Base-by-base conservation (phyloP, 2,888 invertebrate genomes). In the Leucozona laternaria region DNA sequence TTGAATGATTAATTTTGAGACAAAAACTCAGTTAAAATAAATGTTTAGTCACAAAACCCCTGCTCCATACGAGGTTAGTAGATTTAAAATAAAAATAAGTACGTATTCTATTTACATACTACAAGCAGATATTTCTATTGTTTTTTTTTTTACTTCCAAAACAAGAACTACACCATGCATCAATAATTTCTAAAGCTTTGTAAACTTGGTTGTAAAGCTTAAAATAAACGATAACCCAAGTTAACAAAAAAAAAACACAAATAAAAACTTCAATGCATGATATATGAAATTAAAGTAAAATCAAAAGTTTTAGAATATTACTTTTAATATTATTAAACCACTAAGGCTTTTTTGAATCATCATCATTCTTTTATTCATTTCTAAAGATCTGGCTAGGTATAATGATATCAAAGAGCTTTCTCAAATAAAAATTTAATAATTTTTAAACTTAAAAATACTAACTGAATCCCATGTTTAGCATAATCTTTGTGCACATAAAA, bases 51-150 rank as follows among this genome's bases (percentile, higher is more conserved):
- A 22, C 62, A 66, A 62, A 62, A n/a, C 3, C 15, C 20, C 20
- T 37, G 13, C 48, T 68, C 66, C 20, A 48, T 31, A 37, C 13
- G 57, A 76, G 66, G 76, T 66, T 57, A 57, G 53, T 76, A 76
- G 50, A 25, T 37, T 53, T 53, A 34, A 76, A 64, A 17, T 55
- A 37, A 31, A 40, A 66, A 64, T 75, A 40, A 31, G 40, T 25
- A 73, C 40, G 11, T 62, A 37, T 40, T 8, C 37, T 22, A 40
- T 8, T 40, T 60, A 60, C 40, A 22, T 37, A 58, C 34, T 15
- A n/a, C 8, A 45, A 43, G 11, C 64, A 64, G 43, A 55, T 31
- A 2, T 76, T 34, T 53, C n/a, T 17, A 25, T 25, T 45, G 31
- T 31, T 25, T 45, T 15, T n/a, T 66, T 48, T 15, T 28, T 45